Evolutionary conservation across 2,888 invertebrate genomes (phyloP), one percentile per base, ranked within the genome.

Genomic region (Mesorhabditis belari): DNA sequence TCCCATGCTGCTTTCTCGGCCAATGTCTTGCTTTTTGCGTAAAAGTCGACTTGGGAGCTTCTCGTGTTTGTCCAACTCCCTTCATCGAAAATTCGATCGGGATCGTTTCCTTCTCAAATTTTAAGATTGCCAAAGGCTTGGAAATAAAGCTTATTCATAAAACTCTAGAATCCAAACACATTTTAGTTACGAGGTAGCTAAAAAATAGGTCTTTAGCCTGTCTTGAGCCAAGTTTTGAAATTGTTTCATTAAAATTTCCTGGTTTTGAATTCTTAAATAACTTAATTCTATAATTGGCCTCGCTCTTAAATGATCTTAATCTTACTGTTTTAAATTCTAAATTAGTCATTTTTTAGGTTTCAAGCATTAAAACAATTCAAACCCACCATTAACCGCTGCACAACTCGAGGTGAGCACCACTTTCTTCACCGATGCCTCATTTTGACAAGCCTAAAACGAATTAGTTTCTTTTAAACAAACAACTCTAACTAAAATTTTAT

Each of bases 1-100:
- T 85, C 83, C 85, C 85, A 85, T 0, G 85, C 85, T n/a, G 83
- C 83, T 66, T 82, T 83, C 71, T 86, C 85, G 3, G 85, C 85
- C 57, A 84, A 72, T 6, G 83, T 83, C 71, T 86, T 85, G 65
- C 84, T 83, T 49, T 66, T 64, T 9, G 75, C 65, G 61, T 78
- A 78, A 50, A 66, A 58, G 52, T 70, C 70, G 1, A 75, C 74
- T 25, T 57, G 19, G 6, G 61, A 44, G 51, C 64, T 69, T 2
- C 76, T 72, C 19, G 72, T 59, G 52, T 71, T 66, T 5, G 77
- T 74, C 79, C 77, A 79, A 5, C 70, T 67, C 3, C 70, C 71
- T 57, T 79, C 79, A 55, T 67, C 69, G 65, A 74, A 79, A 17
- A 66, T 62, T 23, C 62, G 61, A 44, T 71, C 65, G 55, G 74